A percentile compares a stretch with the other conserved stretches of the same genome.
phyloP scores from a whole-genome alignment of 53 echinoderm and acorn worm genomes.

The Arbacia lixula region DNA sequence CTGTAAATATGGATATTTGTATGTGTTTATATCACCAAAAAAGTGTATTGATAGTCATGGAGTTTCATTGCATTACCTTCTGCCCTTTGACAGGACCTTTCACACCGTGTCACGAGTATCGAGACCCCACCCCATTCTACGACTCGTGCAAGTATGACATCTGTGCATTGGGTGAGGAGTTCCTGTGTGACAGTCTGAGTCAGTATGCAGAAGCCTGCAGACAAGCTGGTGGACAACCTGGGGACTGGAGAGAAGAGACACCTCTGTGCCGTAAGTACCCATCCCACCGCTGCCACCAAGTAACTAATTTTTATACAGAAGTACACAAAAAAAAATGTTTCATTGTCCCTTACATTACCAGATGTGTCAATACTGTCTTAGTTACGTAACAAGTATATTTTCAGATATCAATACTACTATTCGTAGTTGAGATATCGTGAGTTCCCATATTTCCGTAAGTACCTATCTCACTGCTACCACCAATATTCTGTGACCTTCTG shows the following conservation, averaged over 20 bases:
- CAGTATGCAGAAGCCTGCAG: slow-evolving; percentile 73
- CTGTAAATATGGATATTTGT: too few species aligned
- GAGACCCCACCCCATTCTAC: slow-evolving; percentile 66
- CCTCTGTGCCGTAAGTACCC: slow-evolving; percentile 75
- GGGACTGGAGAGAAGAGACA: slow-evolving; percentile 68
- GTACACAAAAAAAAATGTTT: background rate
- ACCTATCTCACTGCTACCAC: too few species aligned
- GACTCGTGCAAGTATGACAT: slow-evolving; percentile 76
- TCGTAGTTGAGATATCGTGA: too few species aligned
- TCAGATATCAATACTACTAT: too few species aligned
- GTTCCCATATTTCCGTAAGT: too few species aligned
- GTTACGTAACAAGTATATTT: too few species aligned
- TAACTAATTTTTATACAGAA: background rate
- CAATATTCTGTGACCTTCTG: too few species aligned
- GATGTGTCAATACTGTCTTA: too few species aligned
- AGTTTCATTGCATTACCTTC: too few species aligned
- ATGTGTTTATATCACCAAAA: too few species aligned
- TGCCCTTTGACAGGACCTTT: slow-evolving; percentile 65
- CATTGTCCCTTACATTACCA: background rate
- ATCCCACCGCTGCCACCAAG: too few species aligned
- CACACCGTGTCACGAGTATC: slow-evolving; percentile 67
- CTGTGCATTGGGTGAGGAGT: slow-evolving; percentile 56
- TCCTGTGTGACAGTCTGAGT: slow-evolving; percentile 57
- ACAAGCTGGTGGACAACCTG: slow-evolving; percentile 59
- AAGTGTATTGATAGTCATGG: too few species aligned